Conservation (phyloP, 2,113 vertebrate genomes). For the Epinephelus moara region DNA sequence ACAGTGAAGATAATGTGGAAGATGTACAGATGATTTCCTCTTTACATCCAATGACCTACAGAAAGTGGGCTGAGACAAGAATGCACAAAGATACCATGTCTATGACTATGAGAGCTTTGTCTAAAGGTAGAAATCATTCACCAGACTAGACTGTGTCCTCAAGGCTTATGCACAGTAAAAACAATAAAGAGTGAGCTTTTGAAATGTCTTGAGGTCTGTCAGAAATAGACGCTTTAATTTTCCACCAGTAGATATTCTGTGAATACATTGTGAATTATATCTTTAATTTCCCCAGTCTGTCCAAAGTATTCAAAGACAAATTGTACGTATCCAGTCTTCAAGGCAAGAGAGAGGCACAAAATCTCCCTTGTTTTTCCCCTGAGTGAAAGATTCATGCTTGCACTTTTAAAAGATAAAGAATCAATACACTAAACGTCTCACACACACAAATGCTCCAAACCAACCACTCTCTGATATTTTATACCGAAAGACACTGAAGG, state of each 20-base stretch:
- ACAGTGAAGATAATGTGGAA: background rate
- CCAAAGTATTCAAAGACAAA: constrained; percentile 16
- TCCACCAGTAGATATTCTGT: constrained; percentile 4
- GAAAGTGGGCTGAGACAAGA: background rate
- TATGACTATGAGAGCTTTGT: background rate
- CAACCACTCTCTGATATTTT: constrained; percentile 26
- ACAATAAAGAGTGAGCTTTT: constrained; percentile 5
- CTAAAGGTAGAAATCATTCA: constrained; percentile 18
- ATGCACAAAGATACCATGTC: background rate
- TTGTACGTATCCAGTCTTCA: constrained; percentile 31
- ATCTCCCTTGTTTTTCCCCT: constrained; percentile 13
- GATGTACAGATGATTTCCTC: background rate
- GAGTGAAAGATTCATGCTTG: constrained; percentile 44
- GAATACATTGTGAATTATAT: constrained; percentile 47
- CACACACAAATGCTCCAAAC: background rate
- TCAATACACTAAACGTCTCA: constrained; percentile 32
- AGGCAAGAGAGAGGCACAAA: constrained; percentile 28
- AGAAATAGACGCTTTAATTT: constrained; percentile 25
- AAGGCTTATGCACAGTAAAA: constrained; percentile 22
- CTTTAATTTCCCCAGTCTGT: constrained; percentile 54
- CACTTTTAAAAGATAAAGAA: constrained; percentile 59
- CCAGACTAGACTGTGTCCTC: constrained; percentile 1
- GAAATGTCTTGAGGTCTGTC: constrained; percentile 21
- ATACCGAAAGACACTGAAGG: constrained; percentile 33
- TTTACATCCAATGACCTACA: background rate